Evolutionary conservation across 30 jellyfish, hydroid and myxozoan species (phyloP).

Genomic region (Pelagia noctiluca): DNA sequence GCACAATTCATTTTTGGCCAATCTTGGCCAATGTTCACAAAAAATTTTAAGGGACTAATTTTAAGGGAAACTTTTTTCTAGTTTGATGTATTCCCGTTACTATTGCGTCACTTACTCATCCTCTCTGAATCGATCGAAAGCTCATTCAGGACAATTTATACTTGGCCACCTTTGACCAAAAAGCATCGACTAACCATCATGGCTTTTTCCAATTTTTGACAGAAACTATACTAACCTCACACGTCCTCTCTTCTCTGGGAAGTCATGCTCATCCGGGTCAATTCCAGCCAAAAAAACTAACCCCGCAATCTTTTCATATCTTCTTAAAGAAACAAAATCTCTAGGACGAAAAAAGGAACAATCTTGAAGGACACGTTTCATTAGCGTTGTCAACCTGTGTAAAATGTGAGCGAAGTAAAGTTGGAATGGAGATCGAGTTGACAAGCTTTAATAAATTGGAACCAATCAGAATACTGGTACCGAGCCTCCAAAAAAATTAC

Average conservation of each 20-base stretch:
- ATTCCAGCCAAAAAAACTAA: constrained; percentile 62
- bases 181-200: background rate
- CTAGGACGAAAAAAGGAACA: constrained; percentile 62
- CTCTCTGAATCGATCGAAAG: background rate
- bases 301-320: constrained; percentile 76
- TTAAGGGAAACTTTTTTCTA: too few relatives aligned
- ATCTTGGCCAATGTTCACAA: background rate
- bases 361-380: too few relatives aligned
- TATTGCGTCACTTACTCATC: background rate
- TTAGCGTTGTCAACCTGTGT: background rate
- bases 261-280: constrained; percentile 50
- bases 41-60: too few relatives aligned
- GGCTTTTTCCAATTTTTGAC: background rate
- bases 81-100: background rate
- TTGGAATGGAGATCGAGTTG: too few relatives aligned
- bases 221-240: constrained; percentile 54
- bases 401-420: background rate
- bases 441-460: too few relatives aligned
- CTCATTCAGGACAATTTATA: background rate
- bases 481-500: background rate
- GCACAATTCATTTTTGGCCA: background rate
- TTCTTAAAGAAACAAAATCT: constrained; percentile 90
- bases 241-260: constrained; percentile 62
- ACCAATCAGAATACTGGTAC: too few relatives aligned
- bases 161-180: background rate